These are phyloP conservation scores for Halichoerus grypus DNA, from an alignment of 2,113 vertebrate genomes.

Conservation along the genomic window DNA sequence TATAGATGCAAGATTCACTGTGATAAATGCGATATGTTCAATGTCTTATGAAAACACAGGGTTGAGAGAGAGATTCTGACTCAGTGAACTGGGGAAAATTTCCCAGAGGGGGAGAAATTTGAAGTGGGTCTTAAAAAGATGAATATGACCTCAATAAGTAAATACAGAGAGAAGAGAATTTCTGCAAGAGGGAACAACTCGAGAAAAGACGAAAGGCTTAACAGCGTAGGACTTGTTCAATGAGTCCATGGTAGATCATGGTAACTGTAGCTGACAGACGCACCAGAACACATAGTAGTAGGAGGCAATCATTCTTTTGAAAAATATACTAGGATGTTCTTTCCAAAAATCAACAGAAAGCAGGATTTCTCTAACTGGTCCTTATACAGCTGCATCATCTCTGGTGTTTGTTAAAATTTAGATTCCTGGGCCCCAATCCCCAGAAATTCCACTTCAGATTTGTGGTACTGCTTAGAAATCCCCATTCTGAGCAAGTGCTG, in stretches of 20 bases:
- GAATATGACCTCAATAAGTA: conserved; percentile 35
- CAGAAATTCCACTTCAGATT: not conserved
- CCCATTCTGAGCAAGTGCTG: not conserved
- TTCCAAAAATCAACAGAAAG: not conserved
- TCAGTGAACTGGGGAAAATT: not conserved
- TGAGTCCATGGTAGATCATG: not conserved
- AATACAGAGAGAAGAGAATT: conserved; percentile 15
- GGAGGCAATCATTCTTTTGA: not conserved
- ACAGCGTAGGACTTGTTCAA: conserved; percentile 24
- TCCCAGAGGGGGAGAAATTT: conserved; percentile 47
- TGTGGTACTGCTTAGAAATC: not conserved
- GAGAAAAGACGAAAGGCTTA: conserved; percentile 63
- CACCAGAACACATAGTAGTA: not conserved
- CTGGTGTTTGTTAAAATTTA: not conserved
- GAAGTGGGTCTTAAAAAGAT: conserved; percentile 65
- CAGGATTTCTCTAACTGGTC: not conserved
- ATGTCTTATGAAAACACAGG: not conserved
- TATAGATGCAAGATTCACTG: not conserved
- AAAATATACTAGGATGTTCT: not conserved
- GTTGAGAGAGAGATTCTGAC: conserved; percentile 25
- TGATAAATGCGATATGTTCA: conserved; percentile 31
- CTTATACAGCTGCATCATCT: not conserved
- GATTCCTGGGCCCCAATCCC: not conserved
- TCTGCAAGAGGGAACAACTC: conserved; percentile 12
- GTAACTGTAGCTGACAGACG: conserved; percentile 19